Base-by-base conservation (phyloP, 2,888 invertebrate species). In the Eupithecia abbreviata region DNA sequence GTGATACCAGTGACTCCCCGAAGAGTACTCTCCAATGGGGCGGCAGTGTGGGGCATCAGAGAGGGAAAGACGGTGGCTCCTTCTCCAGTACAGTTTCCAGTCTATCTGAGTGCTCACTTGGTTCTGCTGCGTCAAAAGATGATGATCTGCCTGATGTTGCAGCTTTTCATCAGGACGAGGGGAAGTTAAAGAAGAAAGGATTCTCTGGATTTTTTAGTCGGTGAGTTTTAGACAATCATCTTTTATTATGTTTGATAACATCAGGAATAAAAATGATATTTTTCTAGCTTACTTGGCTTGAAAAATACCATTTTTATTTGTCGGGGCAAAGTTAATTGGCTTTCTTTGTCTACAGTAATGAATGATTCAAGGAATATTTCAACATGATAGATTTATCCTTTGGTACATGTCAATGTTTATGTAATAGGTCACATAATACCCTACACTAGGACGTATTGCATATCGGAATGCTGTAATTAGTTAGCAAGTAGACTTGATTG, bases 71-170 rank as follows among this genome's bases (percentile, higher is more conserved):
- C 87, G 96, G 96, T 71, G 96, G 96, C 3, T 96, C 96, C 0
- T 96, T 96, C 88, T 96, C 96, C 3, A 97, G 97, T 84, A 97
- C 97, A 41, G 96, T 97, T 74, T 97, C 97, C 10, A 97, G 96
- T 87, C 90, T 97, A 51, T 97, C 97, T n/a, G 97, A 97, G 89
- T 96, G 96, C 75, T 97, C 97, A 1, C 94, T 97, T 3, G 96
- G 96, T 5, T 96, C 96, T 81, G 94, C 93, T 81, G 90, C 94
- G 4, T 96, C 96, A 0, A 93, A 93, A 72, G 96, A 96, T 41
- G 96, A 96, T 79, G 93, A 93, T 65, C 82, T 88, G 18, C 85
- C 85, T 4, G 91, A 91, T 79, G 85, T 85, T 3, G 83, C 85
- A 42, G 83, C 87, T 42, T 79, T 81, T 13, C 90, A 90, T 72